These are phyloP conservation scores for Apodemus speciosus DNA, from an alignment of 2,113 vertebrate species.

Conservation along the genomic window DNA sequence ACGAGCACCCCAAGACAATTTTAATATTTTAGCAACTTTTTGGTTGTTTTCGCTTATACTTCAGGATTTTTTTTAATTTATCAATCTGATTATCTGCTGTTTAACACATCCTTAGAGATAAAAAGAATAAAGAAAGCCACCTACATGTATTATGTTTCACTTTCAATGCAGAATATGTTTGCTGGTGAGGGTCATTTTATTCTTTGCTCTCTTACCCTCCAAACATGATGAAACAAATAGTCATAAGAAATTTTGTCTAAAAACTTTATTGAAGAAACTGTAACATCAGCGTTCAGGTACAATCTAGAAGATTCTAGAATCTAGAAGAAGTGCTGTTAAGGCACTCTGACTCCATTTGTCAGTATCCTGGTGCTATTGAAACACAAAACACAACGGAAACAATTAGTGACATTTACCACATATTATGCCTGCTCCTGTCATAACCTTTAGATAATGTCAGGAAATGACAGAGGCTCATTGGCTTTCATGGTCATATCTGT, in stretches of 20 bases:
- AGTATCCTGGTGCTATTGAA: background rate
- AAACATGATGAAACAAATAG: background rate
- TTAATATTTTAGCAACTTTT: background rate
- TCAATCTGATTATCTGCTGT: background rate
- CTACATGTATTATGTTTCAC: background rate
- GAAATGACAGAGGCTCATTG: background rate
- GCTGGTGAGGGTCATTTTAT: background rate
- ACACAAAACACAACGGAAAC: background rate
- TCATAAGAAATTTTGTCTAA: slow-evolving; percentile 20
- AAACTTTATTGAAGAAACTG: slow-evolving; percentile 55
- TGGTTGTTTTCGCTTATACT: background rate
- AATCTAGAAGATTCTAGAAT: background rate
- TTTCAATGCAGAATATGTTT: background rate
- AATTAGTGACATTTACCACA: background rate
- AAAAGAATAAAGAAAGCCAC: background rate
- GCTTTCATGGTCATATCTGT: slow-evolving; percentile 27
- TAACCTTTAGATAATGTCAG: background rate
- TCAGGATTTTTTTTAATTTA: background rate
- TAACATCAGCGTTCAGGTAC: background rate
- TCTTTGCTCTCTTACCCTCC: background rate
- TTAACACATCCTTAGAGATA: background rate
- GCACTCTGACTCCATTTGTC: background rate
- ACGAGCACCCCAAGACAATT: background rate
- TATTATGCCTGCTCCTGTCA: background rate
- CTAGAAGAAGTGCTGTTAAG: background rate